Evolutionary conservation across 2,888 invertebrate species (phyloP), one percentile per base, ranked within the genome.

Genomic region (Myopa tessellatipennis): DNA sequence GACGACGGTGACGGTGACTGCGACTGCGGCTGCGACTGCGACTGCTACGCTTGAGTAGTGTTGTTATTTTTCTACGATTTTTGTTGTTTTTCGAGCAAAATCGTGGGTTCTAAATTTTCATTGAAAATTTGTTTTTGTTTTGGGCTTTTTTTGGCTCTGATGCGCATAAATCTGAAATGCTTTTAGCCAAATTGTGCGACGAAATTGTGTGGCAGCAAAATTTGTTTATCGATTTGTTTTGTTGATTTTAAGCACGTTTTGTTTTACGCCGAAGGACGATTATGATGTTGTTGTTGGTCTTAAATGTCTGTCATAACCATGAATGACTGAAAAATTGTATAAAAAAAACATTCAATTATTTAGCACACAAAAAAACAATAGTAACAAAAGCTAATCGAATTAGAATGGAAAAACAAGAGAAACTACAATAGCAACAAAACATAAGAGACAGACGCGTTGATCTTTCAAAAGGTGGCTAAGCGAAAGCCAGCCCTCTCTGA

Each of bases 151-250:
- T 26, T 26, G 26, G 45, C 26, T 26, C 12, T 61, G 58, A 58
- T n/a, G 61, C 26, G 18, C 26, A 26, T 26, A 26, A 61, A 61
- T 26, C 2, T 26, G 18, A 18, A n/a, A 61, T 61, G 61, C 61
- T 61, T 61, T 61, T 61, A 61, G 61, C 61, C 61, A 61, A 61
- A 61, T 61, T 61, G 61, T 61, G 61, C 61, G 26, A 61, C 61
- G n/a, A 10, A 45, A 45, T 45, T 45, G 45, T 8, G 45, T 10
- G 3, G 26, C 26, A 26, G 26, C 26, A 26, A 8, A 10, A 10
- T 61, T 18, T 61, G 18, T 6, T 26, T 61, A 61, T 61, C 26
- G 61, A 61, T 61, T 61, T 26, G 18, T 60, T 60, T 60, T 60
- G 16, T 18, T 3, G 1, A 60, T 60, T 60, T 18, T 5, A 10